phyloP scores from a whole-genome alignment of 1,140 invertebrate species.

The Homalodisca vitripennis region DNA sequence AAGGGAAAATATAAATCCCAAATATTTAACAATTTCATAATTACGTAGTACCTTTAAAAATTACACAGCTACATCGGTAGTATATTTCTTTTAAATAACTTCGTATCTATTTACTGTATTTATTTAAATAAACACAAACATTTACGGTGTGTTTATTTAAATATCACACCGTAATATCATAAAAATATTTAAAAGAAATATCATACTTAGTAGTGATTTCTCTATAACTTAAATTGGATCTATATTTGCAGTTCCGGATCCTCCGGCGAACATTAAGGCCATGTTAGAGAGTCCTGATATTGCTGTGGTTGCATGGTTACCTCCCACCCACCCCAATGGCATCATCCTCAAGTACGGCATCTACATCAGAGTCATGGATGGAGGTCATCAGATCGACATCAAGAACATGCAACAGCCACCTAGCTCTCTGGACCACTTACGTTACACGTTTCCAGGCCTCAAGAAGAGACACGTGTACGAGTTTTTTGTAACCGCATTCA shows the following conservation, averaged over 20 bases:
- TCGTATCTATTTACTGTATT: no score
- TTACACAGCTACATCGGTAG: no score
- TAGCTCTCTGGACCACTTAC: constrained; percentile 11
- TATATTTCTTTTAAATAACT: no score
- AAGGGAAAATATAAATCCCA: no score
- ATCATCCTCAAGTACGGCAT: constrained; percentile 72
- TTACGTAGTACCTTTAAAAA: no score
- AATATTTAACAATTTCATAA: no score
- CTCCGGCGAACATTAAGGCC: constrained; percentile 73
- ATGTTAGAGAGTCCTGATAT: constrained; percentile 63
- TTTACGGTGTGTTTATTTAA: no score
- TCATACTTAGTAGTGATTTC: no score
- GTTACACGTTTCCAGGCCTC: constrained; percentile 38
- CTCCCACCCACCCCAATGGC: constrained; percentile 70
- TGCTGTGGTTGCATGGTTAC: constrained; percentile 76
- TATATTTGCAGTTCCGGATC: constrained; percentile 57
- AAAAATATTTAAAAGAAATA: no score
- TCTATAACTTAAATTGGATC: neutral
- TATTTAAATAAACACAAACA: no score
- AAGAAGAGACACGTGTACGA: constrained; percentile 50
- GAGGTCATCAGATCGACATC: constrained; percentile 1
- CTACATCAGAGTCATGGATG: constrained; percentile 61
- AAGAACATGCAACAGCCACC: neutral
- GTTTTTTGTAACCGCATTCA: constrained; percentile 63
- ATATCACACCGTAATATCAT: no score